Conservation (phyloP, 2,113 vertebrate species). For the Cheirogaleus medius region DNA sequence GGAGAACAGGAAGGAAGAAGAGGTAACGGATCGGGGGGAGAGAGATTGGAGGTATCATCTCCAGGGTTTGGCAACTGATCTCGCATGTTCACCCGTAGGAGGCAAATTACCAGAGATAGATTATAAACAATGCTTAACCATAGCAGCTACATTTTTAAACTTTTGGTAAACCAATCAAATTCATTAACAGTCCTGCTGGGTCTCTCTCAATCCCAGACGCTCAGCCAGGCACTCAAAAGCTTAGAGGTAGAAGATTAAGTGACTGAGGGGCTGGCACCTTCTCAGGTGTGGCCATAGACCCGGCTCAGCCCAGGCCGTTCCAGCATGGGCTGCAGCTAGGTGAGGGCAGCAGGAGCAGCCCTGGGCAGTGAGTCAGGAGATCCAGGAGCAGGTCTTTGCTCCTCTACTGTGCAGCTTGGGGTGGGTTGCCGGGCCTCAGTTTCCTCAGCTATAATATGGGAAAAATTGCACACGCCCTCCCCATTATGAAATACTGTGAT, state of each 20-base stretch:
- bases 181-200: slow-evolving; percentile 60
- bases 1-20: slow-evolving; percentile 34
- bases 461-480: background rate
- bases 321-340: background rate
- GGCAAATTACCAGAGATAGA: slow-evolving; percentile 66
- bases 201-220: slow-evolving; percentile 30
- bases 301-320: background rate
- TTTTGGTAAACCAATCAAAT: slow-evolving; percentile 55
- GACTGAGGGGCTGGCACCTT: background rate
- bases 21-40: slow-evolving; percentile 62
- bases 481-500: background rate
- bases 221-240: slow-evolving; percentile 3
- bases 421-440: background rate
- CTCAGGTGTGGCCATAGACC: background rate
- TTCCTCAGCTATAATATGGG: background rate
- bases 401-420: background rate
- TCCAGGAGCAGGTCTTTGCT: background rate
- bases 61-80: slow-evolving; percentile 60
- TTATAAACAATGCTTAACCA: slow-evolving; percentile 70
- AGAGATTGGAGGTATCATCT: slow-evolving; percentile 57
- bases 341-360: background rate
- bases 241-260: background rate
- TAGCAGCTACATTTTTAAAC: slow-evolving; percentile 54
- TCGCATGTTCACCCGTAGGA: slow-evolving; percentile 48
- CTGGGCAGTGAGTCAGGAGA: background rate